Evolutionary conservation across 2,113 vertebrate genomes (phyloP).

Genomic region (Elachura formosa): DNA sequence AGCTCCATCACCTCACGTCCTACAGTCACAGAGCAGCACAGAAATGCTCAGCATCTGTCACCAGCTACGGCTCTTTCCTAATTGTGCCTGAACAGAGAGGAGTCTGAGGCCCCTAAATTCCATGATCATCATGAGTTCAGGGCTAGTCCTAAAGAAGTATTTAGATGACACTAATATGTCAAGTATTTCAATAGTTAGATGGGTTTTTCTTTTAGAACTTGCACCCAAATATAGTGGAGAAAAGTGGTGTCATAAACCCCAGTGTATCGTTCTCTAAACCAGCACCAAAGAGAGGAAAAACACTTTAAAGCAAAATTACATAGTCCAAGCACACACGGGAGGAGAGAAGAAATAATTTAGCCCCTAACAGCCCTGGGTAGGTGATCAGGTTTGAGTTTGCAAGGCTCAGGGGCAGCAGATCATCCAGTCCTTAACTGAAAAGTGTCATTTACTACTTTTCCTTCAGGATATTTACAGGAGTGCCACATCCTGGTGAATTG

Average conservation of each 20-base stretch:
- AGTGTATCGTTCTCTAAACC: background rate
- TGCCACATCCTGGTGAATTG: background rate
- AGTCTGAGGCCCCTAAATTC: background rate
- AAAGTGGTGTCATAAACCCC: background rate
- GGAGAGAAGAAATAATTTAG: background rate
- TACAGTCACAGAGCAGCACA: background rate
- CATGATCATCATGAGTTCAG: background rate
- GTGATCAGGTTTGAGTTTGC: background rate
- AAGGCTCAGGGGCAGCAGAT: background rate
- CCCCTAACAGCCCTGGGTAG: background rate
- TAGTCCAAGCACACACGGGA: background rate
- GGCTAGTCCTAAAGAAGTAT: background rate
- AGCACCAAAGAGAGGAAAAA: background rate
- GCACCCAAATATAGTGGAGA: background rate
- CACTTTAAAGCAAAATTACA: background rate
- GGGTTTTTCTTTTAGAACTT: background rate
- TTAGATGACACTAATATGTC: background rate
- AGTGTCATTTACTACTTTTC: background rate
- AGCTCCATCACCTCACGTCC: background rate
- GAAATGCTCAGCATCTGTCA: background rate
- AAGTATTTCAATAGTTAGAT: background rate
- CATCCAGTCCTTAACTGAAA: background rate
- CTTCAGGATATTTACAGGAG: background rate
- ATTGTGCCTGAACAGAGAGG: background rate
- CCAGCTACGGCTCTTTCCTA: background rate